A percentile compares a stretch with the other conserved stretches of the same genome.
Evolutionary conservation across 2,797 vertebrate species (phyloP).

Genomic region (Phaenicophaeus curvirostris): DNA sequence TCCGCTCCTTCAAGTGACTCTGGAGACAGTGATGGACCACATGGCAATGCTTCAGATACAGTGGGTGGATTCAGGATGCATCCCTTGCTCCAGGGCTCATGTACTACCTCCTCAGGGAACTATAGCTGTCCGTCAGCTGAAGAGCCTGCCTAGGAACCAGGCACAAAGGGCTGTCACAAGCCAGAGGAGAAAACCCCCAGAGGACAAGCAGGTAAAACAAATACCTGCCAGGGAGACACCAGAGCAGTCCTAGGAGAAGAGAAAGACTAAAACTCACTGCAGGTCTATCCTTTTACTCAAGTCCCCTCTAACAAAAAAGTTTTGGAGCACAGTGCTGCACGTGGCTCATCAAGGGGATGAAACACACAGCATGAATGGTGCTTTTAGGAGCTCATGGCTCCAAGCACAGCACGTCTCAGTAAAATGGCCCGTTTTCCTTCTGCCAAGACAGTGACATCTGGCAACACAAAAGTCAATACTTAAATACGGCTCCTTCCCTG

Average conservation of each 20-base stretch:
- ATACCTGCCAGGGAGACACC: not conserved
- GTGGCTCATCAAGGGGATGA: not conserved
- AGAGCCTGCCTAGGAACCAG: not conserved
- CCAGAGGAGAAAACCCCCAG: not conserved
- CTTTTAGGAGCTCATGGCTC: not conserved
- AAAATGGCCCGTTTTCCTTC: not conserved
- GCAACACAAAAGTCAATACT: not conserved
- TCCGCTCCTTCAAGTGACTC: not conserved
- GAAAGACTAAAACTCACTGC: not conserved
- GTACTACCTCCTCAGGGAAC: not conserved
- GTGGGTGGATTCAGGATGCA: accelerated
- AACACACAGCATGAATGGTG: not conserved
- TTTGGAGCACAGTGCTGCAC: not conserved
- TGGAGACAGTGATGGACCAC: not conserved
- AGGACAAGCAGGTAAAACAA: not conserved
- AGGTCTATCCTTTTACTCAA: not conserved
- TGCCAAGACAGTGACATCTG: not conserved
- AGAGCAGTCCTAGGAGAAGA: not conserved
- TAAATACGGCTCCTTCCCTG: not conserved
- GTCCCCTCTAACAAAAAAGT: not conserved
- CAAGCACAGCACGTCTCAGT: not conserved
- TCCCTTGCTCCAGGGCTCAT: not conserved
- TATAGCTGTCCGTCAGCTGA: not conserved
- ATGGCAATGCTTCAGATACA: not conserved
- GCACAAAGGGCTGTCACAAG: not conserved